Base-by-base conservation (phyloP, 1,140 invertebrate species). In the Lamellibrachia luymesi region DNA sequence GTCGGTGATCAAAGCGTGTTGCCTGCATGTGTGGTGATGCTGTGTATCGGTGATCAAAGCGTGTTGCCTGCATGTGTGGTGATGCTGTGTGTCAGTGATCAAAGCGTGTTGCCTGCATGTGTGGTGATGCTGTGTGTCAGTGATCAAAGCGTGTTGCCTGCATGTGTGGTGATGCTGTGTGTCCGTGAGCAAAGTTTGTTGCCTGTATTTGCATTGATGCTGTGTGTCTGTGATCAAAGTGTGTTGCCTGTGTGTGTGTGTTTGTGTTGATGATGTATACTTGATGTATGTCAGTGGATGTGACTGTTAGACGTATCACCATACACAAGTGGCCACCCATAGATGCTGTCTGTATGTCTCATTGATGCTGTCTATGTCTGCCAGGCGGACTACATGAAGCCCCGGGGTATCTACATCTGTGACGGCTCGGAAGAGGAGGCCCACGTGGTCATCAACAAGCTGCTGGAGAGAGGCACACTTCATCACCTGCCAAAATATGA, bases 401-500 rank as follows among this genome's bases (percentile, higher is more conserved):
- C 96, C 4, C 92, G 95, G 49, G 95, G 94, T 56, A 96, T 96
- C 93, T 96, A 94, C 94, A 96, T 96, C 93, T 96, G 96, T 93
- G 96, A 96, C 92, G 96, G 96, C 56, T 94, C 95, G 10, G 94
- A 96, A 52, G 95, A 96, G 51, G 96, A 96, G 93, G 96, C 96
- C 17, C 95, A 96, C 25, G 95, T 96, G 93, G 95, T 96, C 93
- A 96, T 94, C 92, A 92, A 95, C 92, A 95, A 95, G 92, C 94
- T 96, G 27, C 93, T 96, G 90, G 95, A 96, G 92, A 93, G 95
- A 50, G 96, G 95, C 38, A 95, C 95, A 92, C 94, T 96, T 52
- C 94, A 95, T 8, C 94, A 93, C 80, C 93, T 96, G 38, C 92
- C 90, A 6, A 99, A 99, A 97, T 99, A 99, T 96, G 97, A 99